Evolutionary conservation across 2,113 vertebrate genomes (phyloP).

Genomic region (Hippocampus guttulatus): DNA sequence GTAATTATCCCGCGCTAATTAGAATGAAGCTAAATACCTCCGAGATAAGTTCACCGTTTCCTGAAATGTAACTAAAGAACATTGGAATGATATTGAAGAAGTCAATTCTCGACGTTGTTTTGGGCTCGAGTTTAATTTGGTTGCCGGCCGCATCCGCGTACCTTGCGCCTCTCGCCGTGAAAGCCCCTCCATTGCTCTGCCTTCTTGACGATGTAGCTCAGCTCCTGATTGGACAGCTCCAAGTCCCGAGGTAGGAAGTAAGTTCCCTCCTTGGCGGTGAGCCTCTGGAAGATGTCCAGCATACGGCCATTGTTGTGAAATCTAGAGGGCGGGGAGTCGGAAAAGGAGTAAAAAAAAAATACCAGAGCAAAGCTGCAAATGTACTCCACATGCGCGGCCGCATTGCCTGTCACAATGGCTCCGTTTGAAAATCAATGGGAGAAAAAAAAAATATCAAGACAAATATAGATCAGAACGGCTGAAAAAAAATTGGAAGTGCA

Average conservation of each 20-base stretch:
- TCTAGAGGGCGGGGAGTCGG: conserved; percentile 59
- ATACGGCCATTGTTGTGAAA: conserved; percentile 79
- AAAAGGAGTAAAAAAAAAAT: conserved; percentile 12
- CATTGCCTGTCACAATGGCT: conserved; percentile 23
- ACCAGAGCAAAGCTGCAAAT: background rate
- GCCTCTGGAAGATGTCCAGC: conserved; percentile 77
- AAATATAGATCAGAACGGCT: conserved; percentile 42
- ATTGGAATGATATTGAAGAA: conserved; percentile 54
- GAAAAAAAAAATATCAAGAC: background rate
- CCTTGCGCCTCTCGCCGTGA: conserved; percentile 84
- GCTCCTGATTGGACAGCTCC: conserved; percentile 88
- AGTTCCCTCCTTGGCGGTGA: conserved; percentile 74
- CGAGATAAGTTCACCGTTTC: conserved; percentile 71
- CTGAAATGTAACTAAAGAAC: conserved; percentile 74
- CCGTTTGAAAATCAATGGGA: background rate
- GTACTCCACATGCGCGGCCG: background rate
- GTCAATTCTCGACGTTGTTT: background rate
- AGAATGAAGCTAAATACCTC: conserved; percentile 72
- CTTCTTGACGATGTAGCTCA: conserved; percentile 85
- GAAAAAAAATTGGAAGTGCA: conserved; percentile 27
- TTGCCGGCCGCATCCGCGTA: conserved; percentile 18
- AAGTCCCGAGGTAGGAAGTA: conserved; percentile 84
- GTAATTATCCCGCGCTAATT: conserved; percentile 77
- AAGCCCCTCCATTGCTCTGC: conserved; percentile 88
- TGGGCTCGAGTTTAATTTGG: no score